Evolutionary conservation across 2,888 invertebrate species (phyloP).

Genomic region (Caenorhabditis sp.): DNA sequence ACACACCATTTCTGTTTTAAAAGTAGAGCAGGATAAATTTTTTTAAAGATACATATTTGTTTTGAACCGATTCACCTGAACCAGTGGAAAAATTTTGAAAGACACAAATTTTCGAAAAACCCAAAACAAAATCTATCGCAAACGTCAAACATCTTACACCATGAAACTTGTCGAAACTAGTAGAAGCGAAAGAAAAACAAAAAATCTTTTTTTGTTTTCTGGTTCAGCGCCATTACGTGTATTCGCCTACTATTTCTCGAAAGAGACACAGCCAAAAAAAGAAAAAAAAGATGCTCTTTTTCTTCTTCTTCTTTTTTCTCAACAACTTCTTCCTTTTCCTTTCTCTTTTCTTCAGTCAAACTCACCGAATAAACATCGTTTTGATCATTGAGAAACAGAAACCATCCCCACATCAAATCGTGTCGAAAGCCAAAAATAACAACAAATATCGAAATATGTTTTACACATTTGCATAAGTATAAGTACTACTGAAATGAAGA

Average conservation of each 20-base stretch:
- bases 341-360: neutral
- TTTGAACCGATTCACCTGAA: too few relatives aligned
- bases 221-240: slow-evolving; percentile 1
- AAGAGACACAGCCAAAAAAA: neutral
- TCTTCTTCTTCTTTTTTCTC: neutral
- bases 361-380: neutral
- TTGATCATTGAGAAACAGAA: neutral
- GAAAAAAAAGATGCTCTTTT: slow-evolving; percentile 1
- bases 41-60: too few relatives aligned
- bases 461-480: neutral
- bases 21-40: too few relatives aligned
- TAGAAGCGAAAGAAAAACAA: neutral
- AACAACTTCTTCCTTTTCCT: slow-evolving; percentile 1
- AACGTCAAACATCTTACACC: neutral
- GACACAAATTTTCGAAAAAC: neutral
- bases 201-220: neutral
- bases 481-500: neutral
- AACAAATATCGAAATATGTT: neutral
- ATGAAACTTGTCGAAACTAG: neutral
- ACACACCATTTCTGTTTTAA: too few relatives aligned
- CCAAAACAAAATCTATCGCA: neutral
- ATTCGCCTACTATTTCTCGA: neutral
- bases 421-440: neutral
- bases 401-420: neutral
- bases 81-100: neutral